Base-by-base conservation (phyloP, 2,797 vertebrate species). In the Rhyacichthys aspro region DNA sequence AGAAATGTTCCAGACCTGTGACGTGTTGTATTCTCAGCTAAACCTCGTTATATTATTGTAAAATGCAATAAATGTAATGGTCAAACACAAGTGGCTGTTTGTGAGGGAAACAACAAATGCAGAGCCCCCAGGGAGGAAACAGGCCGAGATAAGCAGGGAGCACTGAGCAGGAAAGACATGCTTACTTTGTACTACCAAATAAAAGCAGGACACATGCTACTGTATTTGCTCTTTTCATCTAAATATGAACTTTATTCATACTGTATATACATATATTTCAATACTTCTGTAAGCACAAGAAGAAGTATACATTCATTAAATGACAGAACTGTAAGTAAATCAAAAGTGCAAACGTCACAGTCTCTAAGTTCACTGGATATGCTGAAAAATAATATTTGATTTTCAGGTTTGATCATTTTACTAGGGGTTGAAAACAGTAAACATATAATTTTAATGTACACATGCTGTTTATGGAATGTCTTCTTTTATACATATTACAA, bases 281-380 rank as follows among this genome's bases (percentile, higher is more conserved):
- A 60, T 11, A 59, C 15, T 43, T 12, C 44, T 56, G 59, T 10
- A 78, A 48, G 16, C 12, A 62, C 14, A 56, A 18, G 36, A 53
- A 62, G 48, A 62, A 16, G 41, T 32, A 72, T 43, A 67, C 39
- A 60, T 18, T 71, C n/a, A 60, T 57, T 11, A 0, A 55, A 1
- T 8, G 33, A 60, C 16, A 33, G 45, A 48, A 23, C 28, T 23
- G 19, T 23, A 23, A 23, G 23, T 28, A 28, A 0, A 43, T 43
- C 8, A 78, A 73, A 73, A 83, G 83, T 90, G 82, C 87, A 85
- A 85, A 78, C 36, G 58, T 84, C 76, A 86, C 76, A 85, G 67
- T 56, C 66, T 77, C 46, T 60, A 63, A 65, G 18, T 32, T 69
- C 38, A 56, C 14, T 8, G 37, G 9, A 28, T 18, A 3, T 62